Conservation (phyloP, 1,140 invertebrate species). For the Drosophila pallidifrons region DNA sequence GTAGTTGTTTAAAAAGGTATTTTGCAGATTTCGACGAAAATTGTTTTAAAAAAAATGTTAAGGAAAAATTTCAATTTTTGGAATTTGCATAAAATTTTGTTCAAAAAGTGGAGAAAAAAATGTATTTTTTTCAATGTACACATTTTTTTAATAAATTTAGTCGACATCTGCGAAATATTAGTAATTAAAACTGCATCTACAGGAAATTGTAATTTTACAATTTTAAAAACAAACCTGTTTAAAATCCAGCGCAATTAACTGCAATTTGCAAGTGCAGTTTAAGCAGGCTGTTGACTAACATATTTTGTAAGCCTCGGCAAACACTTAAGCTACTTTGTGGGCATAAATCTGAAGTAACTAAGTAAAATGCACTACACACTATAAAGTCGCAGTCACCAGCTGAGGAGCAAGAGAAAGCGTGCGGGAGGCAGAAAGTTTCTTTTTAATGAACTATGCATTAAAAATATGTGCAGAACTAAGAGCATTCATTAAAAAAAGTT, state of each 20-base stretch:
- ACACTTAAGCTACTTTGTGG: slow-evolving; percentile 69
- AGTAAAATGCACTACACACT: slow-evolving; percentile 29
- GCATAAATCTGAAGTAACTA: slow-evolving; percentile 56
- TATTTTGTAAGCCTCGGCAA: slow-evolving; percentile 50
- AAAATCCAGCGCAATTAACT: neutral
- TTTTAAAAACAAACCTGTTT: neutral
- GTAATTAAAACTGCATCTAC: too few species aligned
- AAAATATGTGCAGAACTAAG: slow-evolving; percentile 82
- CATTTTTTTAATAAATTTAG: too few species aligned
- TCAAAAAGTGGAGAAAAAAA: too few species aligned
- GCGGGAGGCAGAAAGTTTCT: slow-evolving; percentile 54
- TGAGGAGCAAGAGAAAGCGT: neutral
- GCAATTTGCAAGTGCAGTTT: slow-evolving; percentile 68
- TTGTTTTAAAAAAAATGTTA: too few species aligned
- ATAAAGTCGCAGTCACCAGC: slow-evolving; percentile 30
- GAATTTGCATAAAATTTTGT: too few species aligned
- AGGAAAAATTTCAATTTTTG: too few species aligned
- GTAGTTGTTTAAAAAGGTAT: too few species aligned
- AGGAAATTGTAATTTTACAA: too few species aligned
- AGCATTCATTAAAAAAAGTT: slow-evolving; percentile 84
- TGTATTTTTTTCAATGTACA: too few species aligned
- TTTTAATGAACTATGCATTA: slow-evolving; percentile 81
- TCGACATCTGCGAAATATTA: too few species aligned
- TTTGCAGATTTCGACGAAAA: too few species aligned
- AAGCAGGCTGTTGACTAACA: slow-evolving; percentile 55